Evolutionary conservation across 2,113 vertebrate genomes (phyloP).

Genomic region (Eidolon helvum): DNA sequence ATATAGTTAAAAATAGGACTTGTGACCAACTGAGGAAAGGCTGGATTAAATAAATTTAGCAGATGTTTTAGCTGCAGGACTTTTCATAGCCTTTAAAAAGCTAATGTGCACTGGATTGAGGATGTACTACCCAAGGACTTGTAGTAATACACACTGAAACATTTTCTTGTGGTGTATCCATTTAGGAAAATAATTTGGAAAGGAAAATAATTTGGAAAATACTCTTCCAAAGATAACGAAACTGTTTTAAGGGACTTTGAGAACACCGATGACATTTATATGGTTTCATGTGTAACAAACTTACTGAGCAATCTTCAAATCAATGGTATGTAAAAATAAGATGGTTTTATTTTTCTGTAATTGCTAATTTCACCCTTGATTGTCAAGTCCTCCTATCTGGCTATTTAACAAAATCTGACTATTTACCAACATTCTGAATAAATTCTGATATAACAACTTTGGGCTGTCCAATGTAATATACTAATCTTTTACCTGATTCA

Average conservation of each 20-base stretch:
- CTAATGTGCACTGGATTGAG: neutral
- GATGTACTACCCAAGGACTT: neutral
- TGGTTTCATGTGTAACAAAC: neutral
- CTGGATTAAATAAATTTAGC: neutral
- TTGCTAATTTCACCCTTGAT: neutral
- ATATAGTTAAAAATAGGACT: neutral
- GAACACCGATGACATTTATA: neutral
- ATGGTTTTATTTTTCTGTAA: neutral
- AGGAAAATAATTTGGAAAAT: neutral
- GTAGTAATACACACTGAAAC: neutral
- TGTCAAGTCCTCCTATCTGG: neutral
- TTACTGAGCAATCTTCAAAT: neutral
- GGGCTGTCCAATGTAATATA: neutral
- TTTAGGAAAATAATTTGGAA: neutral
- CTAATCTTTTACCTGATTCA: neutral
- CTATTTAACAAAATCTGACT: neutral
- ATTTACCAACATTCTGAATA: neutral
- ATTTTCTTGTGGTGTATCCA: neutral
- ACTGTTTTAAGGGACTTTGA: neutral
- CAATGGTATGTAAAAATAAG: neutral
- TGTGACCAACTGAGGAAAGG: neutral
- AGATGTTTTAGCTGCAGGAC: neutral
- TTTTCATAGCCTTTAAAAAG: neutral
- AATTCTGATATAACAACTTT: neutral
- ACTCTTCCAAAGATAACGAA: neutral